Base-by-base conservation (phyloP, 1,140 invertebrate genomes). In the Drosophila ercepeae region DNA sequence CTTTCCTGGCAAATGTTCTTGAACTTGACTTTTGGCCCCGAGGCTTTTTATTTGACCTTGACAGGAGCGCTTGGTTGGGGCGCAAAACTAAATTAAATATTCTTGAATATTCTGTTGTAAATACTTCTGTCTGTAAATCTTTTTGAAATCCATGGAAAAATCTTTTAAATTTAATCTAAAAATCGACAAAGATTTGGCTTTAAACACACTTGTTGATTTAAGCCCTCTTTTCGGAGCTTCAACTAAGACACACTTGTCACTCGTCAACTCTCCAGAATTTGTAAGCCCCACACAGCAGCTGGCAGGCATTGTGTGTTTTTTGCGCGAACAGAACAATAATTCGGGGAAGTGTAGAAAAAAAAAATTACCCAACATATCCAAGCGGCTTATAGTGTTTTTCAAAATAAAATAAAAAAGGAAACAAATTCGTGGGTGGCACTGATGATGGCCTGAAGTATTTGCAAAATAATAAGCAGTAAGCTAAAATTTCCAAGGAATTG, bases 401-500 rank as follows among this genome's bases (percentile, higher is more conserved):
- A 13, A 34, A 11, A 34, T n/a, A n/a, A 2, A 27, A 27, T 8
- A 9, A 27, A 27, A 27, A 9, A 27, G 16, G 14, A 50, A 23
- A 41, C 49, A 36, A 25, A 2, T 21, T 41, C 29, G 46, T 50
- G 29, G 42, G 29, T 6, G 14, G 27, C 8, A 8, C 27, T 23
- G 8, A n/a, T 53, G 36, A 18, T 44, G 36, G 59, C 27, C 46
- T 78, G 21, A 67, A 81, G 74, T 71, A 75, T 84, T 83, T 72
- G 68, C 55, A 63, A 70, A 75, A 78, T 75, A 75, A 74, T 74
- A 74, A 74, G 52, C 59, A 59, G 55, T 49, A 68, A 57, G 50
- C 39, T 41, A 9, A 60, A 75, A 57, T 76, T 83, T 75, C 55
- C 55, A 54, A 78, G 63, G 70, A 72, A 75, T 84, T 71, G 61